phyloP scores from a whole-genome alignment of 2,797 vertebrate genomes.

The Todus mexicanus region DNA sequence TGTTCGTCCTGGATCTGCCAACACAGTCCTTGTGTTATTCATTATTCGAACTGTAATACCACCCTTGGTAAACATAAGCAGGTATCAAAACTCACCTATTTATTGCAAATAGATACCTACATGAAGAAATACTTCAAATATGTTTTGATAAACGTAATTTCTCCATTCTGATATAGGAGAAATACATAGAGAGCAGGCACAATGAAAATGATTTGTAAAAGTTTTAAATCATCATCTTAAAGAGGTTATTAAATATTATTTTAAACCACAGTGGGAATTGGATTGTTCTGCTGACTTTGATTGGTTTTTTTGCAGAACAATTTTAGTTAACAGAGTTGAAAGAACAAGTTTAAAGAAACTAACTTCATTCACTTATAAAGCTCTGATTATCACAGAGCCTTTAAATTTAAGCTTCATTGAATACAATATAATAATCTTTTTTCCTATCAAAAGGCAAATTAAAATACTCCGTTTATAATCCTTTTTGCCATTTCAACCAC shows the following conservation, averaged over 20 bases:
- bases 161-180: not conserved
- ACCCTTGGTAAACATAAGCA: not conserved
- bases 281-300: constrained; percentile 9
- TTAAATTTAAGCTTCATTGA: not conserved
- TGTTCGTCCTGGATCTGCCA: not conserved
- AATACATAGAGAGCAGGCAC: not conserved
- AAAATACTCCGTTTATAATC: constrained; percentile 12
- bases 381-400: not conserved
- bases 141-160: not conserved
- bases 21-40: not conserved
- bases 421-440: constrained; percentile 6
- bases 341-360: constrained; percentile 21
- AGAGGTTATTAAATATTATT: constrained; percentile 23
- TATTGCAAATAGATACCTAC: not conserved
- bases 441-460: constrained; percentile 15
- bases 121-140: not conserved
- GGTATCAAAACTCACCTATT: not conserved
- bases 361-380: constrained; percentile 2
- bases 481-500: not conserved
- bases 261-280: not conserved
- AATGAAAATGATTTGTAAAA: not conserved
- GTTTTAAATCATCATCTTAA: not conserved
- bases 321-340: constrained; percentile 20
- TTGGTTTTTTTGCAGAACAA: not conserved
- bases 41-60: not conserved